Percentiles rank a stretch among this genome's conserved stretches.
phyloP scores from a whole-genome alignment of 2,113 vertebrate genomes.

The Fregetta grallaria region DNA sequence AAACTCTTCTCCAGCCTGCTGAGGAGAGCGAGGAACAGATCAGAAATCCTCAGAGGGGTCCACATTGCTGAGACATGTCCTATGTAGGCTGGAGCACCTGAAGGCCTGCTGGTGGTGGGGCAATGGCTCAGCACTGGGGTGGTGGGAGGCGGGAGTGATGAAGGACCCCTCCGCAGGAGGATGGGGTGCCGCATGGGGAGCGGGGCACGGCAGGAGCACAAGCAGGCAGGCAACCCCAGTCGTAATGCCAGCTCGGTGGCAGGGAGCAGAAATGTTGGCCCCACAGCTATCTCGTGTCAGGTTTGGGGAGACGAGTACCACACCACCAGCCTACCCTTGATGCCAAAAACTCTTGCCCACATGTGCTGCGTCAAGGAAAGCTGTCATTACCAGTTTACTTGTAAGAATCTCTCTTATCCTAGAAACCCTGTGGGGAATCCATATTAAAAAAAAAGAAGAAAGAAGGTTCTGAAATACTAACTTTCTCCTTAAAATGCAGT shows the following conservation, averaged over 20 bases:
- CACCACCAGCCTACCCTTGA: not conserved
- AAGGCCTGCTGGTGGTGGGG: not conserved
- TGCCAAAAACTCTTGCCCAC: not conserved
- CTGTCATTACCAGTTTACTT: not conserved
- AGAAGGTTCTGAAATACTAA: not conserved
- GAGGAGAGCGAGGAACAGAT: not conserved
- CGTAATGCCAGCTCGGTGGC: too few relatives aligned
- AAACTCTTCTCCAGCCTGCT: not conserved
- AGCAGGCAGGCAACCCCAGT: not conserved
- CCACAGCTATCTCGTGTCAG: not conserved
- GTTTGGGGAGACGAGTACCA: not conserved
- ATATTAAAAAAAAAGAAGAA: not conserved
- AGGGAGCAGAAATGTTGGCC: not conserved
- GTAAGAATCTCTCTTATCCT: not conserved
- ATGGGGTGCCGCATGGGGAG: fast-evolving
- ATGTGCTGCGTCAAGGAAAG: not conserved
- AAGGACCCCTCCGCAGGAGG: not conserved
- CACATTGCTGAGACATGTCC: fast-evolving
- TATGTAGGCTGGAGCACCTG: fast-evolving
- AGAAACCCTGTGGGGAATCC: not conserved
- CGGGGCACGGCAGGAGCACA: not conserved
- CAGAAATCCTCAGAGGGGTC: not conserved
- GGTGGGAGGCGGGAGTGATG: not conserved
- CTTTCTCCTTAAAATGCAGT: not conserved
- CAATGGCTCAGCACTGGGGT: fast-evolving